These are phyloP conservation scores for Austrolebias charrua DNA, from an alignment of 2,797 vertebrate genomes.

Conservation along the genomic window DNA sequence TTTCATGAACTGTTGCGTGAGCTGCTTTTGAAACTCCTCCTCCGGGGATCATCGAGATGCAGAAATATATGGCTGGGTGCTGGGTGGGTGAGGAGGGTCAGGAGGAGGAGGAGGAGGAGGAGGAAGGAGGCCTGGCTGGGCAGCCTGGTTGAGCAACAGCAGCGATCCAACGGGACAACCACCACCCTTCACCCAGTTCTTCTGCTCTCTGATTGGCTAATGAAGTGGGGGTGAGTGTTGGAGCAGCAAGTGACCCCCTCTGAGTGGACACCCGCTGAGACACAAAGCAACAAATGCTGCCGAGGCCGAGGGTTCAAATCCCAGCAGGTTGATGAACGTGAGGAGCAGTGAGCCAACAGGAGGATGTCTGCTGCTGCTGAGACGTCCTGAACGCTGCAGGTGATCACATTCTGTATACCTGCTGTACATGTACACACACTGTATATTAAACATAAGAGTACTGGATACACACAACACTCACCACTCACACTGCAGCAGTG, in stretches of 20 bases:
- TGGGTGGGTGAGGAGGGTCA: neutral
- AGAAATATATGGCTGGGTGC: conserved; percentile 15
- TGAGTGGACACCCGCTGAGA: conserved; percentile 17
- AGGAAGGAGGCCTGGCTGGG: conserved; percentile 4
- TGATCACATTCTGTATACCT: too few species aligned
- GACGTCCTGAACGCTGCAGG: neutral
- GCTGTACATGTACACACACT: too few species aligned
- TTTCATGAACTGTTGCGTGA: conserved; percentile 35
- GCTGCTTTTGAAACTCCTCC: conserved; percentile 45
- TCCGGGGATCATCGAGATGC: conserved; percentile 18
- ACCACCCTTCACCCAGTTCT: conserved; percentile 57
- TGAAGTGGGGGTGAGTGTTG: conserved; percentile 27
- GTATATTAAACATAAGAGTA: too few species aligned
- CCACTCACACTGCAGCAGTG: too few species aligned
- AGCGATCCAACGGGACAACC: neutral
- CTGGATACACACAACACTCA: too few species aligned
- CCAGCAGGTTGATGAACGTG: conserved; percentile 9
- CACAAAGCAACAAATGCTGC: conserved; percentile 3
- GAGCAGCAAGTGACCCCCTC: conserved; percentile 28
- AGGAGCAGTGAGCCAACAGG: neutral
- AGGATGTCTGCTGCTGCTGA: neutral
- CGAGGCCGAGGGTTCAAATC: conserved; percentile 19
- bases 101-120: neutral
- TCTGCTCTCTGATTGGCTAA: conserved; percentile 40
- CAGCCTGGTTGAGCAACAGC: conserved; percentile 44